Evolutionary conservation across 2,888 invertebrate species (phyloP), one percentile per base, ranked within the genome.

Genomic region (Rotaria socialis): DNA sequence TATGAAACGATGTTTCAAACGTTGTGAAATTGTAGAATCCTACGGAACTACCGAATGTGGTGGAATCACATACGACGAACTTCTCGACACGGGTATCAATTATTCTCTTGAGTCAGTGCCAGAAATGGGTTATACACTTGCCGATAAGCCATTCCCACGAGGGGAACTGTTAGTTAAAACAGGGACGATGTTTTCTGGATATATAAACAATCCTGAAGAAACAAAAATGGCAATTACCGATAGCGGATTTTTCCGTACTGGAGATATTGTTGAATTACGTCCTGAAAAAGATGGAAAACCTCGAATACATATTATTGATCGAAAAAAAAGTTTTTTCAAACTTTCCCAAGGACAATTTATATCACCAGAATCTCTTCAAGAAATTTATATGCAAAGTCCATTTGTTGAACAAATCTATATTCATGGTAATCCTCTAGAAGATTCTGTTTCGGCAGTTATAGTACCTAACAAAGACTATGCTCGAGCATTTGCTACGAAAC

Each of bases 341-440:
- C 52, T 52, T 52, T 52, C 52, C 16, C 52, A 52, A 52, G 52
- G 52, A 1, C 52, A 52, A 52, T 52, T 16, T 16, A 2, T 52
- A 16, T 52, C 52, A 52, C 52, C 75, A 22, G 75, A 80, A 47
- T 47, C 22, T 22, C 22, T 80, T 1, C 43, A 80, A 80, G 24
- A 47, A 0, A 47, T 80, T 19, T 80, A 80, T 24, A 22, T 27
- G 41, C 47, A 41, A 80, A 47, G 75, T 80, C 24, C 47, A 11
- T 80, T 24, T 11, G 22, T 80, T 47, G 75, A 80, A 80, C 75
- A 80, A 80, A 80, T 80, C 75, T 80, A 47, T 80, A 80, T 80
- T 80, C 67, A 67, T 67, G 67, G 67, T 27, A 35, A 67, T 67
- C 14, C 35, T 35, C 6, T 67, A 67, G 67, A 67, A 67, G 67